Evolutionary conservation across 2,888 invertebrate genomes (phyloP), one percentile per base, ranked within the genome.

Genomic region (Scaptomyza flava): DNA sequence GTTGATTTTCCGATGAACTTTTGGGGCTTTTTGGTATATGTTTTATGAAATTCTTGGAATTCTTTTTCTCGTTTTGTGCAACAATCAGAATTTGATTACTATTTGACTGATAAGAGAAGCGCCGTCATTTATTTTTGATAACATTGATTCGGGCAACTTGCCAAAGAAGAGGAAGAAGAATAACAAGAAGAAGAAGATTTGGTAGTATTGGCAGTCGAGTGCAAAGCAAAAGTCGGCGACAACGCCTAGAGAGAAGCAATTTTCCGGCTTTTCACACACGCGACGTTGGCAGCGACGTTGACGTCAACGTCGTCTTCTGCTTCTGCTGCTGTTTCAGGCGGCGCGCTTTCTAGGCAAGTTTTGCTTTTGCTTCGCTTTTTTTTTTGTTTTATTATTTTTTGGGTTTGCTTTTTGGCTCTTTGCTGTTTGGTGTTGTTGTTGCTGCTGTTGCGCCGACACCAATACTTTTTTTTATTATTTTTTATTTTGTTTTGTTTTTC

Each of bases 321-420:
- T 67, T 38, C 61, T 65, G 43, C 56, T 34, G 33, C 20, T 20
- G 20, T 3, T 27, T 47, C 17, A 63, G 66, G 79, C 79, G 83
- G 79, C 71, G 72, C 80, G 80, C 83, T 79, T 83, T 88, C 87
- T 77, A 69, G 79, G 62, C 75, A 75, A 77, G 71, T 68, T 80
- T 79, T 68, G 61, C 43, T 50, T 56, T 74, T 51, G 61, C 43
- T 72, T 34, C 9, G 20, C 8, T 23, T 23, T 36, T 36, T n/a
- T n/a, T n/a, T n/a, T n/a, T n/a, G n/a, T n/a, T n/a, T 50, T 23
- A 23, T 45, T 23, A 23, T 11, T 36, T 11, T 72, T 73, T 74
- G 57, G 36, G 30, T 61, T 74, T 68, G 74, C 65, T 62, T 64
- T 38, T 70, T 77, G 62, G 56, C 50, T 47, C 48, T 61, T 41